Evolutionary conservation across 2,113 vertebrate genomes (phyloP), one percentile per base, ranked within the genome.

Genomic region (Rhodinocichla rosea): DNA sequence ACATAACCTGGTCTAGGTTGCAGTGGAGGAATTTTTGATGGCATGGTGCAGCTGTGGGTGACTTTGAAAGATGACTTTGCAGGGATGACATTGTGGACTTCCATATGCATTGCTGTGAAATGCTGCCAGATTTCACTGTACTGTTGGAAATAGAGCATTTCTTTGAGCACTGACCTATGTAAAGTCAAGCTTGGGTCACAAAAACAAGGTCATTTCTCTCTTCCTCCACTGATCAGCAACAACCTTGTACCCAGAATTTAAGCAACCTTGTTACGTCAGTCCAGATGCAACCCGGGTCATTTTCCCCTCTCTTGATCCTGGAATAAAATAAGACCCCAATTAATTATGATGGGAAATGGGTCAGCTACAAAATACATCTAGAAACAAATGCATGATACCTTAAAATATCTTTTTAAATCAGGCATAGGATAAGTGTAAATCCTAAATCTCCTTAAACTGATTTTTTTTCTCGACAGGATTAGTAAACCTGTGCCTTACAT

Each of bases 361-460:
- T 94, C 91, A 91, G 52, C 52, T 59, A 30, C 32, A 91, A 81
- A 84, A 91, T 33, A 53, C 62, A 76, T 35, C 55, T 70, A 56
- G 77, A 91, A 95, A 89, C 57, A 82, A 84, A 92, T 28, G 26
- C 44, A 45, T 78, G 77, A 52, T 86, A 77, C 40, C 67, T 82
- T 95, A 71, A 89, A 92, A 53, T 91, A 79, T 37, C 49, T 89
- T 94, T 91, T 78, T 4, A 82, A 94, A 84, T 84, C 60, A 75
- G 77, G 49, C 63, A 40, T 53, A 37, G 83, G 62, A 84, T 94
- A 68, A 81, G 37, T 89, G 45, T 73, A 92, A 92, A 91, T 59
- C 91, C 65, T 87, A 82, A 94, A 91, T 94, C 91, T 91, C 62
- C 89, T 94, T 78, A 87, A 86, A 83, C 26, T 87, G 71, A 56